Evolutionary conservation across 2,113 vertebrate species (phyloP).

Genomic region (Hydrolagus affinis): DNA sequence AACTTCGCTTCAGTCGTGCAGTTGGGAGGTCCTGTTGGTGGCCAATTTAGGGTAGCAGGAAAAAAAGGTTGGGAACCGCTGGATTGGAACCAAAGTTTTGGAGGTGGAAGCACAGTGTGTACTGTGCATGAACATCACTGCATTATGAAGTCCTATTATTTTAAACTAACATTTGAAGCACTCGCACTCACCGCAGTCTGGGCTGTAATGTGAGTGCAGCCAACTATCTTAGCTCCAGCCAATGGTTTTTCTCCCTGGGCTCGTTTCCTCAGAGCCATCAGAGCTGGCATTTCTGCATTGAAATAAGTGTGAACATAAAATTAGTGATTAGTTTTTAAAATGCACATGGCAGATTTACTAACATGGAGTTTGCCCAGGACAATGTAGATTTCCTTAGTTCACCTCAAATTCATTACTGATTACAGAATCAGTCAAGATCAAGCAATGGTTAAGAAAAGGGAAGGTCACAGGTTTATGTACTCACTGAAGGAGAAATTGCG

Average conservation of each 20-base stretch:
- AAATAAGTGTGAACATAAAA: background rate
- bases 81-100: background rate
- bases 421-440: background rate
- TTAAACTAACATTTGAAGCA: background rate
- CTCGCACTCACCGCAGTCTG: constrained; percentile 81
- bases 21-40: too few species aligned
- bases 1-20: too few species aligned
- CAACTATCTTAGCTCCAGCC: constrained; percentile 94
- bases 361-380: background rate
- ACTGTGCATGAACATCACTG: background rate
- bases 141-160: background rate
- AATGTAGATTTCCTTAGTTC: background rate
- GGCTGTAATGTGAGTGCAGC: constrained; percentile 94
- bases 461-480: background rate
- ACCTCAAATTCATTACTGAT: background rate
- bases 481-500: too few species aligned
- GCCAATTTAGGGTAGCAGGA: too few species aligned
- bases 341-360: background rate
- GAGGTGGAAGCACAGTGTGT: background rate
- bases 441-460: background rate
- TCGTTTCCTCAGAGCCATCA: constrained; percentile 95
- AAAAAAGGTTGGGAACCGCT: too few species aligned
- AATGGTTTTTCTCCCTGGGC: constrained; percentile 96
- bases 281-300: constrained; percentile 83
- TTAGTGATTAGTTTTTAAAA: background rate